Percentiles rank a stretch among this genome's conserved stretches.
Evolutionary conservation across 2,113 vertebrate genomes (phyloP).

Genomic region (Neogobius melanostomus): DNA sequence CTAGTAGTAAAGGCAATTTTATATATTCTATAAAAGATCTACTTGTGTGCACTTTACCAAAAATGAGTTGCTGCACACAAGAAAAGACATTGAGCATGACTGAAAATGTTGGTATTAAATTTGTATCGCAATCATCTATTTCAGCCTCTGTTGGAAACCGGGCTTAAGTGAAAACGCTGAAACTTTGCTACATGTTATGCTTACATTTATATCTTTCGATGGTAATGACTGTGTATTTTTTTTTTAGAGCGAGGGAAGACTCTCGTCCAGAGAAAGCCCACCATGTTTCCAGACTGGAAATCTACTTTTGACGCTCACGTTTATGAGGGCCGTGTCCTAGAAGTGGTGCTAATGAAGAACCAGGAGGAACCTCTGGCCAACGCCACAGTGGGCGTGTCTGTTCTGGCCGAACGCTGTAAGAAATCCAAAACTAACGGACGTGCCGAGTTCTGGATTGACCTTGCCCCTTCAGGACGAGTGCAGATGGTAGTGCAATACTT

Average conservation of each 20-base stretch:
- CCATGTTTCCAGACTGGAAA: constrained; percentile 94
- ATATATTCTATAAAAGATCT: too few species aligned
- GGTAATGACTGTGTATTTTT: neutral
- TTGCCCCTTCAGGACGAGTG: constrained; percentile 74
- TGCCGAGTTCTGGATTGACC: constrained; percentile 91
- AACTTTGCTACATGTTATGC: too few species aligned
- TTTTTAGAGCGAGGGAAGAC: constrained; percentile 92
- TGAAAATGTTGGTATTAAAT: too few species aligned
- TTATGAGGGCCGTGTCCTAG: constrained; percentile 91
- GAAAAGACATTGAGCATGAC: too few species aligned
- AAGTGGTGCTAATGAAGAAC: constrained; percentile 90
- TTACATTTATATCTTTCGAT: too few species aligned
- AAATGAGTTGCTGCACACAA: too few species aligned
- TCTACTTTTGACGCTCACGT: constrained; percentile 92
- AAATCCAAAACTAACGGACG: constrained; percentile 80
- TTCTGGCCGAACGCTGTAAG: constrained; percentile 91
- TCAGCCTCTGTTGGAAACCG: too few species aligned
- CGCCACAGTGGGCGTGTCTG: constrained; percentile 87
- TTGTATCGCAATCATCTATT: too few species aligned
- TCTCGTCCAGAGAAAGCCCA: constrained; percentile 92
- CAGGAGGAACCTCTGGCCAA: constrained; percentile 88
- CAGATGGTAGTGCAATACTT: constrained; percentile 74
- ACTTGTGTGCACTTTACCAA: too few species aligned
- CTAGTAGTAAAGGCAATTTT: too few species aligned
- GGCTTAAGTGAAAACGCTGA: too few species aligned